These are phyloP conservation scores for Charina bottae DNA, from an alignment of 2,113 vertebrate genomes.

Conservation along the genomic window DNA sequence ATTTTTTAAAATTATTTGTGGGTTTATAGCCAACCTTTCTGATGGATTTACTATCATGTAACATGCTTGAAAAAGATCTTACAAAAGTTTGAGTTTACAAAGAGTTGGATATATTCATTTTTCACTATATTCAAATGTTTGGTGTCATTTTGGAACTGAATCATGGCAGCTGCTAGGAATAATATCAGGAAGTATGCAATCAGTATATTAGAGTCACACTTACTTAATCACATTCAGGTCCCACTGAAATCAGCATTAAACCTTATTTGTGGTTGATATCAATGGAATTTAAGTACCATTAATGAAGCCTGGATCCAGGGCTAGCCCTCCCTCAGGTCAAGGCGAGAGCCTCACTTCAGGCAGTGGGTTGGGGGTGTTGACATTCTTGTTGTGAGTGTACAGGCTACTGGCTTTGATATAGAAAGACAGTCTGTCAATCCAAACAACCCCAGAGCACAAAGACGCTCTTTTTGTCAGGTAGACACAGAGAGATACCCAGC, in stretches of 20 bases:
- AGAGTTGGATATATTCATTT: not conserved
- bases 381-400: not conserved
- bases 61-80: not conserved
- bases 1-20: not conserved
- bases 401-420: not conserved
- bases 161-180: not conserved
- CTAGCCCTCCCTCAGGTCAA: not conserved
- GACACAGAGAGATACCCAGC: not conserved
- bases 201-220: not conserved
- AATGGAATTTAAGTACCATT: not conserved
- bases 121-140: not conserved
- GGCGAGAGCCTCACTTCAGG: not conserved
- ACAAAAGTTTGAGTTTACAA: not conserved
- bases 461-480: not conserved
- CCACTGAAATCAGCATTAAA: not conserved
- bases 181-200: slow-evolving; percentile 9
- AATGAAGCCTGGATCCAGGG: not conserved
- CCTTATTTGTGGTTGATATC: not conserved
- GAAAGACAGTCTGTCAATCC: not conserved
- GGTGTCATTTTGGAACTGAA: not conserved
- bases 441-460: not conserved
- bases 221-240: not conserved
- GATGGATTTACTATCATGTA: not conserved
- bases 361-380: not conserved
- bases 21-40: not conserved